phyloP scores from a whole-genome alignment of 2,797 vertebrate genomes.

The Tokudaia tokunoshimensis region DNA sequence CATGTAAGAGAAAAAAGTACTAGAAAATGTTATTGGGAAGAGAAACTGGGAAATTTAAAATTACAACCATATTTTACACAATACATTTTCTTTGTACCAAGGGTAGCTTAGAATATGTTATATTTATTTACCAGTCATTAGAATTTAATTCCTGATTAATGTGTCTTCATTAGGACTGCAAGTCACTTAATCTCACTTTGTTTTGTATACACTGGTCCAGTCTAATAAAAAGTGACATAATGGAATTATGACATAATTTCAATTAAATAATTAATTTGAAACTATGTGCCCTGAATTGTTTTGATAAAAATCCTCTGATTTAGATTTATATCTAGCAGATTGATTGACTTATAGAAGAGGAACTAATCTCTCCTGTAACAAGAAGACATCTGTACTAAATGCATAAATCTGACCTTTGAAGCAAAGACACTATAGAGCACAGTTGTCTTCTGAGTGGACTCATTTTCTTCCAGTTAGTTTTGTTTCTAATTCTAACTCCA shows the following conservation, averaged over 20 bases:
- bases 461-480: not conserved
- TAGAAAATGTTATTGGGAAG: not conserved
- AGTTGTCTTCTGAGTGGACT: constrained; percentile 19
- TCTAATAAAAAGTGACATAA: not conserved
- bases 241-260: not conserved
- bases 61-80: not conserved
- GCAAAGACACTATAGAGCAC: not conserved
- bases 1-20: not conserved
- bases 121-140: not conserved
- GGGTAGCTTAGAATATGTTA: not conserved
- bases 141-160: constrained; percentile 12
- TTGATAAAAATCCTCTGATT: constrained; percentile 31
- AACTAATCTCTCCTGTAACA: not conserved
- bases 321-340: not conserved
- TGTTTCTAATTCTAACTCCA: not conserved
- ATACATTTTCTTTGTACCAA: not conserved
- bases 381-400: not conserved
- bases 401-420: not conserved
- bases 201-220: not conserved
- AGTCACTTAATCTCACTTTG: not conserved
- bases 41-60: not conserved
- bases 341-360: not conserved
- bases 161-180: not conserved
- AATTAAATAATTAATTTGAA: constrained; percentile 57
- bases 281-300: not conserved